Evolutionary conservation across 53 echinoderm and acorn worm species (phyloP).

Genomic region (Echinometra lucunter): DNA sequence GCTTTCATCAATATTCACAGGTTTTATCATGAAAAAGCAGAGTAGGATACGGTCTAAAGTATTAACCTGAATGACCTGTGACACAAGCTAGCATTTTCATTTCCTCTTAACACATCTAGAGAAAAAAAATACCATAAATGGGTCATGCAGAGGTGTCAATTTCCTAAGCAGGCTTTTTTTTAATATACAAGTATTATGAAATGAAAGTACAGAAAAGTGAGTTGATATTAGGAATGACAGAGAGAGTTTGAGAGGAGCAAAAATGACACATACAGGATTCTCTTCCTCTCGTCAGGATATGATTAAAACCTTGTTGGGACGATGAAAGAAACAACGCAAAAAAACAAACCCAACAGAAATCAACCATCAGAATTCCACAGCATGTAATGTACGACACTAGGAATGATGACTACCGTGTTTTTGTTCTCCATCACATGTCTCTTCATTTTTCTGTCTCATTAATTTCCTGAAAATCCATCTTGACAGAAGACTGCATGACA

Average conservation of each 20-base stretch:
- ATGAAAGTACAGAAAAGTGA: neutral
- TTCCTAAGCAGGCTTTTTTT: slow-evolving; percentile 29
- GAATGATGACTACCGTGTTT: slow-evolving; percentile 46
- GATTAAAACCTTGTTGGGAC: slow-evolving; percentile 51
- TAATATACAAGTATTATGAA: neutral
- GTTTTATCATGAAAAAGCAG: slow-evolving; percentile 5
- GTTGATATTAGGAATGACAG: neutral
- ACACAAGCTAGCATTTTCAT: slow-evolving; percentile 34
- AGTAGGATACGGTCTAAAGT: neutral
- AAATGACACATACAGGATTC: slow-evolving; percentile 37
- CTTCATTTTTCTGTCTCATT: slow-evolving; percentile 59
- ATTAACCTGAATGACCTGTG: slow-evolving; percentile 13
- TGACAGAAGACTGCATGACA: slow-evolving; percentile 40
- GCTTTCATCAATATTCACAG: slow-evolving; percentile 36
- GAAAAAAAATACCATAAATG: neutral
- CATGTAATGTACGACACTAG: neutral
- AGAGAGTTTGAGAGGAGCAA: neutral
- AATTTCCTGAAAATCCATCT: slow-evolving; percentile 50
- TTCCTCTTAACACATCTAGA: slow-evolving; percentile 6
- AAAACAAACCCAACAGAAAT: slow-evolving; percentile 15
- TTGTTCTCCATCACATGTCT: slow-evolving; percentile 60
- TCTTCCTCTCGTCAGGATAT: slow-evolving; percentile 21
- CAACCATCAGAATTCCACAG: neutral
- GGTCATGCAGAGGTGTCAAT: slow-evolving; percentile 15
- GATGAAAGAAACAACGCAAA: slow-evolving; percentile 39